Evolutionary conservation across 1,140 invertebrate genomes (phyloP).

Genomic region (Cotesia typhae): DNA sequence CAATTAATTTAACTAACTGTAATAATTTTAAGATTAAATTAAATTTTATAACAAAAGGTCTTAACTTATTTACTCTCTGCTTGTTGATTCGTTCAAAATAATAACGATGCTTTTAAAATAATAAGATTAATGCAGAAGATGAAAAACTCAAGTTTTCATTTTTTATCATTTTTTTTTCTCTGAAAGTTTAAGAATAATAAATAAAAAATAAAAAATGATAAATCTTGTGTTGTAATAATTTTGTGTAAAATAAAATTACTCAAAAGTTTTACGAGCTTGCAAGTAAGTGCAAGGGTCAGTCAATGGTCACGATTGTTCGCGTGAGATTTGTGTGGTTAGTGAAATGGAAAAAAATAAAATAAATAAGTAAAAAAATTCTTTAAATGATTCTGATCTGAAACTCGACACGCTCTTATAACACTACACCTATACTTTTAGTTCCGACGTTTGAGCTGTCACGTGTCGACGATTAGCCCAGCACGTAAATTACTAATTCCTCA

Average conservation of each 20-base stretch:
- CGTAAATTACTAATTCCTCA: slow-evolving; percentile 29
- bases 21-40: no score
- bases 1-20: neutral
- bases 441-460: slow-evolving; percentile 28
- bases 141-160: no score
- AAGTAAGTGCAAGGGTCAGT: slow-evolving; percentile 16
- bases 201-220: no score
- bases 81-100: slow-evolving; percentile 25
- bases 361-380: slow-evolving; percentile 32
- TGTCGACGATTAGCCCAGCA: slow-evolving; percentile 10
- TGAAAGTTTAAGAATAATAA: no score
- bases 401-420: slow-evolving; percentile 29
- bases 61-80: neutral
- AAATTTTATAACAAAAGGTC: no score
- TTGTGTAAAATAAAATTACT: neutral
- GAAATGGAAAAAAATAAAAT: slow-evolving; percentile 5
- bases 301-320: slow-evolving; percentile 44
- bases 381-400: slow-evolving; percentile 25
- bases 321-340: slow-evolving; percentile 48
- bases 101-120: slow-evolving; percentile 3
- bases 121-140: no score
- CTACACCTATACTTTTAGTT: slow-evolving; percentile 2
- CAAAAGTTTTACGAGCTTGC: neutral
- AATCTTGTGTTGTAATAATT: no score
- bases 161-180: no score